A percentile compares a stretch with the other conserved stretches of the same genome.
Conservation (phyloP, 30 jellyfish, hydroid and myxozoan genomes). For the Rhopilema esculentum region DNA sequence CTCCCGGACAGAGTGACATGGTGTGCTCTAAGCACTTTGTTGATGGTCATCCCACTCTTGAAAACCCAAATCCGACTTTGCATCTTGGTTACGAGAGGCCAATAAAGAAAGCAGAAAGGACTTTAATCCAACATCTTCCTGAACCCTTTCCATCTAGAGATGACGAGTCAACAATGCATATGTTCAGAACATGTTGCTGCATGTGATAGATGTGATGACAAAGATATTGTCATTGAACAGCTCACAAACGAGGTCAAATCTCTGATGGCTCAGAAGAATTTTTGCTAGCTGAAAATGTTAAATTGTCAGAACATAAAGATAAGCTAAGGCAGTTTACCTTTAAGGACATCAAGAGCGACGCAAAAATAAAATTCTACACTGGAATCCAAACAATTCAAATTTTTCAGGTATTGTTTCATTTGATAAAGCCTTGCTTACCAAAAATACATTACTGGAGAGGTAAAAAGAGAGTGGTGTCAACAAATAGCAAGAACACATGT, state of each 20-base stretch:
- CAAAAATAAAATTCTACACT: constrained; percentile 42
- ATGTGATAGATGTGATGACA: background rate
- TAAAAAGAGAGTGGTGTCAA: background rate
- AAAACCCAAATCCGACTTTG: constrained; percentile 58
- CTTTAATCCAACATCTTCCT: constrained; percentile 16
- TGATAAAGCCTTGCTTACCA: constrained; percentile 43
- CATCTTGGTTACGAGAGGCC: constrained; percentile 63
- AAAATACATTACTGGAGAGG: constrained; percentile 49
- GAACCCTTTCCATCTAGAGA: constrained; percentile 8
- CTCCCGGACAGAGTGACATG: constrained; percentile 62
- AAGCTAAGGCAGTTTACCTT: constrained; percentile 12
- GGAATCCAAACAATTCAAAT: constrained; percentile 52
- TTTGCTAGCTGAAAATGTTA: background rate
- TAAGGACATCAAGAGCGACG: constrained; percentile 17
- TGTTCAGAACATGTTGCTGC: background rate
- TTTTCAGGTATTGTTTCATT: constrained; percentile 35
- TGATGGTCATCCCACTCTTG: constrained; percentile 58
- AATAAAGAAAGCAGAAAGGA: constrained; percentile 43
- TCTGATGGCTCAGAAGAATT: background rate
- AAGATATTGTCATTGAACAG: background rate
- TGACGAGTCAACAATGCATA: background rate
- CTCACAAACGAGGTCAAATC: background rate
- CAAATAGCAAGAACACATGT: constrained; percentile 10
- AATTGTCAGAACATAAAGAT: background rate
- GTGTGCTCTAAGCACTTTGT: constrained; percentile 75